A percentile compares a stretch with the other conserved stretches of the same genome.
Conservation (phyloP, 2,888 invertebrate species). For the Mimachlamys varia region DNA sequence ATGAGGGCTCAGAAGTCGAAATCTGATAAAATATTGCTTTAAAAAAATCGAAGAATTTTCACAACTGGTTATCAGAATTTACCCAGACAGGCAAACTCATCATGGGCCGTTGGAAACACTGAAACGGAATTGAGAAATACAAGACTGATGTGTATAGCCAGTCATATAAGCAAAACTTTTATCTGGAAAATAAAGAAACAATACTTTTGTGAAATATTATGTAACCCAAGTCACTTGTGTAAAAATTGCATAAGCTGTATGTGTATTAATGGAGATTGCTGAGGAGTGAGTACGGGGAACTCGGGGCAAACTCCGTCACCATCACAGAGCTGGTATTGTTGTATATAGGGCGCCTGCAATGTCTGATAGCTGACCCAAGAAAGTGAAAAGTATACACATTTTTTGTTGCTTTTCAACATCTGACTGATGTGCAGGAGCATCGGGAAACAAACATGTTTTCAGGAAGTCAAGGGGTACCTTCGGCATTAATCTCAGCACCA, state of each 20-base stretch:
- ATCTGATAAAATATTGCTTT: constrained; percentile 26
- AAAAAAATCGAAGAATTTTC: constrained; percentile 19
- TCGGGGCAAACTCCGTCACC: not conserved
- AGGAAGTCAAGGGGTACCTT: constrained; percentile 6
- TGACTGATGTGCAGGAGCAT: constrained; percentile 14
- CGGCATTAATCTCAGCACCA: not conserved
- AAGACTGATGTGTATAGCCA: not conserved
- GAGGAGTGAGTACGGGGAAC: not conserved
- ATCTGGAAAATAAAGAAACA: constrained; percentile 31
- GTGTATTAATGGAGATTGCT: not conserved
- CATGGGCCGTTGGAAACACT: not conserved
- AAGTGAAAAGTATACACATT: constrained; percentile 36
- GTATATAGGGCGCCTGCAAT: not conserved
- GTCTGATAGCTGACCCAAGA: constrained; percentile 36
- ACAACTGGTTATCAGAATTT: not conserved
- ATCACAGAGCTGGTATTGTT: constrained; percentile 17
- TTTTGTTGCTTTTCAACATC: constrained; percentile 36
- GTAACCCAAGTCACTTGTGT: constrained; percentile 15
- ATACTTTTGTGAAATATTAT: constrained; percentile 20
- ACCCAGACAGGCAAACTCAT: not conserved
- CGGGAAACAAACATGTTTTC: constrained; percentile 24
- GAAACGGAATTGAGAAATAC: not conserved
- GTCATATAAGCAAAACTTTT: constrained; percentile 2
- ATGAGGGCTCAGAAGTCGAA: not conserved
- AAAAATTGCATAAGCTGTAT: not conserved